Percentiles rank a stretch among this genome's conserved stretches.
These are phyloP conservation scores for Lophotis ruficrista DNA, from an alignment of 2,113 vertebrate genomes.

Conservation along the genomic window DNA sequence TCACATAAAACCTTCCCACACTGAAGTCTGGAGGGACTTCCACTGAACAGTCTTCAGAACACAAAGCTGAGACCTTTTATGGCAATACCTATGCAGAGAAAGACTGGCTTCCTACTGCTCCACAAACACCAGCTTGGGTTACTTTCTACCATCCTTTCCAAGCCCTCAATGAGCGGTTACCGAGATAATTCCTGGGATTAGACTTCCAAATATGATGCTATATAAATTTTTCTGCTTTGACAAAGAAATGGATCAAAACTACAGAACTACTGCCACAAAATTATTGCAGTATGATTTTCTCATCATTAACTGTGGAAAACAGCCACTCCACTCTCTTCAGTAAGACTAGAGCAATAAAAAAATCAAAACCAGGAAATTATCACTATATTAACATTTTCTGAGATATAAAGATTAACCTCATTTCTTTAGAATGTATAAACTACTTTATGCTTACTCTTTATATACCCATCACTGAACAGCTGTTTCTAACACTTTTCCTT, in stretches of 20 bases:
- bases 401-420: neutral
- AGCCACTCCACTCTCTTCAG: neutral
- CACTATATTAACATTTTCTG: neutral
- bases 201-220: neutral
- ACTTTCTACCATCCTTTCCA: neutral
- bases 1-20: neutral
- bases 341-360: neutral
- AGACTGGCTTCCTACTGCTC: neutral
- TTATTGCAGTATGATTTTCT: neutral
- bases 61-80: neutral
- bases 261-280: neutral
- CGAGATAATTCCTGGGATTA: neutral
- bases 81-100: neutral
- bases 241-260: neutral
- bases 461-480: neutral
- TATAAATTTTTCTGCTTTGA: neutral
- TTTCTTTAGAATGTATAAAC: neutral
- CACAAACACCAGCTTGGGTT: neutral
- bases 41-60: neutral
- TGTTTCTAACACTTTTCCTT: neutral
- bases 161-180: neutral
- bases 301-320: neutral
- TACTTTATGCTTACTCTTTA: neutral
- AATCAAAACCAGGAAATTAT: neutral
- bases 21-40: neutral